Conservation (phyloP, 2,888 invertebrate species). For the Hypolimnas misippus region DNA sequence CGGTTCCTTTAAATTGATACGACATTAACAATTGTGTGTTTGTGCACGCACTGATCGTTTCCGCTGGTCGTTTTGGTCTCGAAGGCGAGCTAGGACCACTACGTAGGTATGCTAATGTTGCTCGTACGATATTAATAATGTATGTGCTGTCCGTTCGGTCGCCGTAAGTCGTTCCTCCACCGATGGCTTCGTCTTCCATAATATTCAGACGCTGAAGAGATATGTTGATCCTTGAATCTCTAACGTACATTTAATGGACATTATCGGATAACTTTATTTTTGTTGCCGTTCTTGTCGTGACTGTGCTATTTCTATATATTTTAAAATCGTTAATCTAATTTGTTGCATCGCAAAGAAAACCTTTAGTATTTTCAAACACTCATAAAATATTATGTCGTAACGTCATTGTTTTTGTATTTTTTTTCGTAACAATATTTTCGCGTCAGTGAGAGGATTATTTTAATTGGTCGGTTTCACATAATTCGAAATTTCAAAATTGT, state of each 20-base stretch:
- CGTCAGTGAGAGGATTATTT: conserved; percentile 6
- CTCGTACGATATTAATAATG: conserved; percentile 57
- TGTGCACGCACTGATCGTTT: conserved; percentile 27
- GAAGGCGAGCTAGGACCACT: conserved; percentile 26
- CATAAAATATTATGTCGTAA: not conserved
- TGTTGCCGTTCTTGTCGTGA: not conserved
- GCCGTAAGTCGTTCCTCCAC: conserved; percentile 17
- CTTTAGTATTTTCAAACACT: too few species aligned
- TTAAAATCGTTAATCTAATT: too few species aligned
- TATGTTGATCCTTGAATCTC: conserved; percentile 23
- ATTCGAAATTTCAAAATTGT: conserved; percentile 17
- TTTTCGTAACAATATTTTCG: not conserved
- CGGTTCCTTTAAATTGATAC: not conserved
- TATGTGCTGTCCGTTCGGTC: conserved; percentile 44
- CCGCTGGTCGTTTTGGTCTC: conserved; percentile 24
- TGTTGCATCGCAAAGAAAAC: too few species aligned
- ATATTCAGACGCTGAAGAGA: conserved; percentile 19
- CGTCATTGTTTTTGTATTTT: not conserved
- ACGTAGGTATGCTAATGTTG: conserved; percentile 46
- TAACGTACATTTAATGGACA: conserved; percentile 16
- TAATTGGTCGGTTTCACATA: conserved; percentile 19
- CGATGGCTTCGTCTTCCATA: conserved; percentile 22
- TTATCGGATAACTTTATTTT: not conserved
- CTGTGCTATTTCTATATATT: too few species aligned
- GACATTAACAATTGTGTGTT: conserved; percentile 18